Evolutionary conservation across 1,140 invertebrate genomes (phyloP), one percentile per base, ranked within the genome.

Genomic region (Drosophila pallidifrons): DNA sequence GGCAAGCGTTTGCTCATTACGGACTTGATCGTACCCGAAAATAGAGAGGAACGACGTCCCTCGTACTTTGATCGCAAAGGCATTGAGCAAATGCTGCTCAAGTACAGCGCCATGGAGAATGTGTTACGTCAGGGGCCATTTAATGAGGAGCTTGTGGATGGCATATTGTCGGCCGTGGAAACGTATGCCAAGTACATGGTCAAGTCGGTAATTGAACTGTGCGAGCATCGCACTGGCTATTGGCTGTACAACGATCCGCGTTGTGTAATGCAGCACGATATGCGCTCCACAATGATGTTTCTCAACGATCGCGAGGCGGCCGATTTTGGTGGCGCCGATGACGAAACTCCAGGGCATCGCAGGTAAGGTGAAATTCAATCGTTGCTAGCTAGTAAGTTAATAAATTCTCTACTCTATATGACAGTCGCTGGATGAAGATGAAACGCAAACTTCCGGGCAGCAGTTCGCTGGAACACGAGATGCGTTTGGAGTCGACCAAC

Each of bases 281-380:
- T 60, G 69, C 58, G 80, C 2, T 45, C 47, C n/a, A 83, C 69
- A 0, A 69, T 87, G 77, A 66, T 52, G 7, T 83, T 80, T 6
- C 73, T 87, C 6, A 68, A 80, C 16, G 69, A 87, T 16, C 32
- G 68, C 28, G 69, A 83, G 13, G 20, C 45, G 20, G 54, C 54
- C 0, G 79, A 79, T 11, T 47, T 38, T 11, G 69, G 66, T 0
- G 70, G 69, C 0, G 80, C 83, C 1, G 82, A 87, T 25, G 83
- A 83, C 0, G 72, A 75, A 13, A n/a, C 1, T 20, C 38, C 7
- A 25, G 67, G 68, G 0, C 68, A 64, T 47, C 68, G 65, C 15
- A 61, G 71, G 71, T 73, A 25, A 54, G 13, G 8, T 32, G 1
- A 51, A n/a, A 28, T 51, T 25, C 4, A 3, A 20, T 7, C 16